Percentiles rank a stretch among this genome's conserved stretches.
phyloP scores from a whole-genome alignment of 2,888 invertebrate genomes.

The Ophion ventricosus region DNA sequence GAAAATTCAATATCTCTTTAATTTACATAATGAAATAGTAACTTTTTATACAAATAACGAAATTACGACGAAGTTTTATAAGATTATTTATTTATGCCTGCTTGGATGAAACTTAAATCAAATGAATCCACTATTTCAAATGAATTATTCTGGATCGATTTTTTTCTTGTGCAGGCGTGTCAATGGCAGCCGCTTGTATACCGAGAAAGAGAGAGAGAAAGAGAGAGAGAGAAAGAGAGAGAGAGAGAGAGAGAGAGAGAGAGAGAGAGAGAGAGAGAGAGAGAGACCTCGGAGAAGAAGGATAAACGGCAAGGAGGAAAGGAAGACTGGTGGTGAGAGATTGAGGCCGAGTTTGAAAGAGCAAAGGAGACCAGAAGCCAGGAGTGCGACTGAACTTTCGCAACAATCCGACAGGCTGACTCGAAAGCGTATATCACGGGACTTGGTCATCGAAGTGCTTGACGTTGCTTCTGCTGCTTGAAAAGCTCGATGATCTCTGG shows the following conservation, averaged over 20 bases:
- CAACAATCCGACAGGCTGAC: constrained; percentile 15
- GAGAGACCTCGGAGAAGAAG: neutral
- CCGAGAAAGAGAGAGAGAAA: neutral
- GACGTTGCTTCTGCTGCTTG: constrained; percentile 36
- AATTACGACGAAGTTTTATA: no score
- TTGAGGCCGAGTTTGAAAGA: neutral
- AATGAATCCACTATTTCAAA: no score
- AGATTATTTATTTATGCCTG: no score
- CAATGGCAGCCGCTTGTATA: neutral
- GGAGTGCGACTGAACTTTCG: constrained; percentile 48
- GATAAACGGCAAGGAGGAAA: neutral
- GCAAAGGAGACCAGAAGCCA: constrained; percentile 29
- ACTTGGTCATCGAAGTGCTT: constrained; percentile 61
- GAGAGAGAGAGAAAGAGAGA: no score
- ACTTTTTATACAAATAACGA: no score
- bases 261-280: no score
- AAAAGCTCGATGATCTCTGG: constrained; percentile 47
- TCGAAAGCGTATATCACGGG: constrained; percentile 28
- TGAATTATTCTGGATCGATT: no score
- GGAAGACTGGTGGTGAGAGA: neutral
- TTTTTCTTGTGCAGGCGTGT: no score
- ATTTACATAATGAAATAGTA: no score
- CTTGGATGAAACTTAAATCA: no score
- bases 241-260: no score
- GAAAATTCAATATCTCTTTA: no score